Evolutionary conservation across 2,797 vertebrate genomes (phyloP).

Genomic region (Pempheris klunzingeri): DNA sequence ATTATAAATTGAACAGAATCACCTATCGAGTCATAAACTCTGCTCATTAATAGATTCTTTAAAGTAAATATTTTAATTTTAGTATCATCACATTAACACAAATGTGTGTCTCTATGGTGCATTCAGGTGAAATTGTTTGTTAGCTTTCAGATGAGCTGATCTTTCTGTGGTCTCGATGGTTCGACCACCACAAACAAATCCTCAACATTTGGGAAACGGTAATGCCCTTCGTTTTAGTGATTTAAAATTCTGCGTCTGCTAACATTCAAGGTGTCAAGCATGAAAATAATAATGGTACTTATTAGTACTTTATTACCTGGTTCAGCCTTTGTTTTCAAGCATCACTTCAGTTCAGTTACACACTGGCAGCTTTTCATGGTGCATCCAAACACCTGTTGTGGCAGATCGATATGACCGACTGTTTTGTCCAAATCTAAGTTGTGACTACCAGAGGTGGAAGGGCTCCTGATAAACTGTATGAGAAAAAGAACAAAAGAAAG

Average conservation of each 20-base stretch:
- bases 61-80: slow-evolving; percentile 27
- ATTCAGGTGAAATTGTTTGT: background rate
- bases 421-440: background rate
- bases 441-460: too few relatives aligned
- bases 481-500: too few relatives aligned
- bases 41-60: slow-evolving; percentile 9
- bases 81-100: background rate
- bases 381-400: slow-evolving; percentile 16
- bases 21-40: background rate
- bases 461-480: too few relatives aligned
- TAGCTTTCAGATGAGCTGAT: background rate
- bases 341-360: slow-evolving; percentile 29
- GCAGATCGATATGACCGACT: slow-evolving; percentile 13
- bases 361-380: slow-evolving; percentile 14
- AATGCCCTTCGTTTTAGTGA: background rate
- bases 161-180: too few relatives aligned
- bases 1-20: slow-evolving; percentile 4
- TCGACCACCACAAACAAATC: background rate
- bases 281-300: slow-evolving; percentile 5
- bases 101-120: background rate
- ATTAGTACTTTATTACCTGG: slow-evolving; percentile 25
- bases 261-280: background rate
- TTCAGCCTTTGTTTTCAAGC: slow-evolving; percentile 21
- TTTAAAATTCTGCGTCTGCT: background rate
- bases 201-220: background rate